A percentile compares a stretch with the other conserved stretches of the same genome.
phyloP scores from a whole-genome alignment of 2,888 invertebrate species.

The Petrophora chlorosata region DNA sequence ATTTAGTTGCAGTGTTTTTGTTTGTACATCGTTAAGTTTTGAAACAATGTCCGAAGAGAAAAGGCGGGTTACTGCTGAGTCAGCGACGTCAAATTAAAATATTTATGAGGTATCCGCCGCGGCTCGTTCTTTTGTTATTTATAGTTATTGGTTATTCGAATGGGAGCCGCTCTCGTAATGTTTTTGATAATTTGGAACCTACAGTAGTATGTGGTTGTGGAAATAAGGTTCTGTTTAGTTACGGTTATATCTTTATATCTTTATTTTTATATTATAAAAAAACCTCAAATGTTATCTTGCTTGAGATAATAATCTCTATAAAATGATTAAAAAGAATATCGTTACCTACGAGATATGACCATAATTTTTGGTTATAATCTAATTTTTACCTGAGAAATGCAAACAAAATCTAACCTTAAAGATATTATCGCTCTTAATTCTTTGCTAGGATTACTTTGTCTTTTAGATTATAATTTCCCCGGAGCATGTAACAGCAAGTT shows the following conservation, averaged over 20 bases:
- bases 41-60: slow-evolving; percentile 39
- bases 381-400: too few species aligned
- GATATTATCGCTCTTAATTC: too few species aligned
- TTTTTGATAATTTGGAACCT: slow-evolving; percentile 12
- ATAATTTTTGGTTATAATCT: too few species aligned
- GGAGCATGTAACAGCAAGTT: too few species aligned
- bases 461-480: too few species aligned
- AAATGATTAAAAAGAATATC: too few species aligned
- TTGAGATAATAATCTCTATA: too few species aligned
- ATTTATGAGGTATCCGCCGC: slow-evolving; percentile 44
- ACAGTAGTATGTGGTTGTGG: slow-evolving; percentile 6
- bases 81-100: slow-evolving; percentile 63
- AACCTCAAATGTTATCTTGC: too few species aligned
- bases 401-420: too few species aligned
- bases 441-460: too few species aligned
- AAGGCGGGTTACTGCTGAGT: slow-evolving; percentile 50
- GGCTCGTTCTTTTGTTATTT: slow-evolving; percentile 23
- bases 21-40: slow-evolving; percentile 23
- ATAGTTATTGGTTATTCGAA: slow-evolving; percentile 23
- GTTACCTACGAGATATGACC: too few species aligned
- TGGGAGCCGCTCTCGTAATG: slow-evolving; percentile 9
- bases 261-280: too few species aligned
- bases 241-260: not conserved
- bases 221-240: slow-evolving; percentile 3
- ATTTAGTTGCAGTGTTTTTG: slow-evolving; percentile 27